A percentile compares a stretch with the other conserved stretches of the same genome.
Conservation (phyloP, 2,888 invertebrate genomes). For the Kuschelorhynchus macadamiae region DNA sequence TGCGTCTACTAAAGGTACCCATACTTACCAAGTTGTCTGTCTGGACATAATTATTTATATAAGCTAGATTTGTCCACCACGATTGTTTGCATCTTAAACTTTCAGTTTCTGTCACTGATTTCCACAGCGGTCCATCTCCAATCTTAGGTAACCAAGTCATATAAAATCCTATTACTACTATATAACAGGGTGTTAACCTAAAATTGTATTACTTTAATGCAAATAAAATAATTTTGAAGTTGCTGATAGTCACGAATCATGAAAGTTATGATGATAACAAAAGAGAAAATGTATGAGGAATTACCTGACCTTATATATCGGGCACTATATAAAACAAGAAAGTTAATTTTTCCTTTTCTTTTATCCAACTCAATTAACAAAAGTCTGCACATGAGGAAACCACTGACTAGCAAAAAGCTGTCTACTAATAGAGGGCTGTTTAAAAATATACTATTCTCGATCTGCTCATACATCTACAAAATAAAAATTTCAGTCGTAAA, state of each 20-base stretch:
- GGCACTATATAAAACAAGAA: constrained; percentile 75
- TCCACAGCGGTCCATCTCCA: constrained; percentile 84
- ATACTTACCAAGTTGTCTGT: constrained; percentile 74
- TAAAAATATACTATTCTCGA: constrained; percentile 75
- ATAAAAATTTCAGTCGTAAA: constrained; percentile 1
- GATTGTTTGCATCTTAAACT: constrained; percentile 75
- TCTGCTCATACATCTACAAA: constrained; percentile 72
- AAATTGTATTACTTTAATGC: no score
- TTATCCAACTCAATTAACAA: constrained; percentile 78
- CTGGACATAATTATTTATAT: constrained; percentile 81
- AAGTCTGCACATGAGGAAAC: constrained; percentile 79
- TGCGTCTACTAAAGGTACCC: neutral
- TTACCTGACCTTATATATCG: constrained; percentile 80
- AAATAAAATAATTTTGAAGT: no score
- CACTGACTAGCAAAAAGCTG: constrained; percentile 79
- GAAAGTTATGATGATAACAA: no score
- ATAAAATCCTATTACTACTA: constrained; percentile 80
- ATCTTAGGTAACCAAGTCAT: constrained; percentile 80
- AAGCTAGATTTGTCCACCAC: constrained; percentile 83
- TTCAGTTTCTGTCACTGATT: constrained; percentile 71
- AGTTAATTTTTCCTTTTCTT: constrained; percentile 75
- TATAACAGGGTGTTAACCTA: constrained; percentile 82
- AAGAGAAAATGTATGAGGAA: no score
- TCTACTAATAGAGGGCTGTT: constrained; percentile 82
- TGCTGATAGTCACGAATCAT: no score